Evolutionary conservation across 2,888 invertebrate species (phyloP).

Genomic region (Drosophila antonietae): DNA sequence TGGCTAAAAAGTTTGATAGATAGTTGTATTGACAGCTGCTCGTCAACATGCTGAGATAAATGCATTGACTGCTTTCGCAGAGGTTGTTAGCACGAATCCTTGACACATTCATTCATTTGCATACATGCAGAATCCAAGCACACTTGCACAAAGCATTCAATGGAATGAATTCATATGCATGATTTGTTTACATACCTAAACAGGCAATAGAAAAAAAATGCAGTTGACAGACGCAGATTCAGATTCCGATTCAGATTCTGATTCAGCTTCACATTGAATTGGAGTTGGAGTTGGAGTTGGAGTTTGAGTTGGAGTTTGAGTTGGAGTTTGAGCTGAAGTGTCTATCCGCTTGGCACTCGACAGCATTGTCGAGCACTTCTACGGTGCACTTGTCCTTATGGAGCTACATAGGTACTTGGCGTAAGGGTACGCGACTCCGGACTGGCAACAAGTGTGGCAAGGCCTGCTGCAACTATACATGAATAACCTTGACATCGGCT

Average conservation of each 20-base stretch:
- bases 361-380: conserved; percentile 30
- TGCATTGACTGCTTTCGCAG: neutral
- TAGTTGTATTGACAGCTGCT: neutral
- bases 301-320: neutral
- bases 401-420: conserved; percentile 15
- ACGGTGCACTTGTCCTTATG: conserved; percentile 44
- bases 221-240: conserved; percentile 3
- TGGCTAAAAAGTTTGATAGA: neutral
- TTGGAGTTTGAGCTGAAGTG: neutral
- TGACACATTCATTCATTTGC: conserved; percentile 11
- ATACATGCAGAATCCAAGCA: conserved; percentile 17
- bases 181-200: conserved; percentile 27
- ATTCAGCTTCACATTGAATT: neutral
- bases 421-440: conserved; percentile 7
- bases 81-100: conserved; percentile 45
- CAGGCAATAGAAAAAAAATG: neutral
- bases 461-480: conserved; percentile 21
- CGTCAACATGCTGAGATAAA: conserved; percentile 2
- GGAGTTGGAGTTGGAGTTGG: neutral
- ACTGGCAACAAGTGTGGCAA: conserved; percentile 62
- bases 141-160: conserved; percentile 26
- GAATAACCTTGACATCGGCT: conserved; percentile 70
- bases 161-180: conserved; percentile 25
- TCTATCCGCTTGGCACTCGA: conserved; percentile 27
- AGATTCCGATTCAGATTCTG: neutral